A percentile compares a stretch with the other conserved stretches of the same genome.
Conservation (phyloP, 2,888 invertebrate species). For the Nebria salina region DNA sequence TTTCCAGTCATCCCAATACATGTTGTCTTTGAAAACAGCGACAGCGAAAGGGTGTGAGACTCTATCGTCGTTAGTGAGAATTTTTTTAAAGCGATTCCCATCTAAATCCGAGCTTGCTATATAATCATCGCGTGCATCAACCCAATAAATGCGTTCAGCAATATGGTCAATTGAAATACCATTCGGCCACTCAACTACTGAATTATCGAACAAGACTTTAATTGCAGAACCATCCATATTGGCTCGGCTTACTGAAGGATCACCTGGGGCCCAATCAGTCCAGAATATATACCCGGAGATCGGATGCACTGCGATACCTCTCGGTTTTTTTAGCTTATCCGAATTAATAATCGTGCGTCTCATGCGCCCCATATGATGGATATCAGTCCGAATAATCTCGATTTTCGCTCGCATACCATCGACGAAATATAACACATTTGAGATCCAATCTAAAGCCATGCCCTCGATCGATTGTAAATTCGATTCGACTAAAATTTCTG, state of each 20-base stretch:
- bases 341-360: slow-evolving; percentile 78
- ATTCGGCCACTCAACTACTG: slow-evolving; percentile 85
- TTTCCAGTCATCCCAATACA: slow-evolving; percentile 94
- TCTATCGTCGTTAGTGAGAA: slow-evolving; percentile 71
- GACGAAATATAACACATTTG: slow-evolving; percentile 86
- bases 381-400: slow-evolving; percentile 79
- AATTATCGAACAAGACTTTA: slow-evolving; percentile 71
- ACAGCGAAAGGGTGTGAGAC: slow-evolving; percentile 88
- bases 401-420: slow-evolving; percentile 83
- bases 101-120: slow-evolving; percentile 81
- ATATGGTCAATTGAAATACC: slow-evolving; percentile 85
- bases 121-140: slow-evolving; percentile 84
- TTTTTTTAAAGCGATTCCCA: slow-evolving; percentile 73
- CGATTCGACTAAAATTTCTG: slow-evolving; percentile 78
- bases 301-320: slow-evolving; percentile 87
- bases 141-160: slow-evolving; percentile 86
- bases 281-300: slow-evolving; percentile 83
- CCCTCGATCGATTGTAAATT: slow-evolving; percentile 86
- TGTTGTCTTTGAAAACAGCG: slow-evolving; percentile 82
- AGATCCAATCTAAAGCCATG: slow-evolving; percentile 90
- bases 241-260: slow-evolving; percentile 81
- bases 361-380: slow-evolving; percentile 74
- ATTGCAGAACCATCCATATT: slow-evolving; percentile 81
- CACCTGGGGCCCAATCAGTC: slow-evolving; percentile 87
- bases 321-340: slow-evolving; percentile 73